Evolutionary conservation across 2,888 invertebrate species (phyloP), one percentile per base, ranked within the genome.

Genomic region (Cylindroiulus punctatus): DNA sequence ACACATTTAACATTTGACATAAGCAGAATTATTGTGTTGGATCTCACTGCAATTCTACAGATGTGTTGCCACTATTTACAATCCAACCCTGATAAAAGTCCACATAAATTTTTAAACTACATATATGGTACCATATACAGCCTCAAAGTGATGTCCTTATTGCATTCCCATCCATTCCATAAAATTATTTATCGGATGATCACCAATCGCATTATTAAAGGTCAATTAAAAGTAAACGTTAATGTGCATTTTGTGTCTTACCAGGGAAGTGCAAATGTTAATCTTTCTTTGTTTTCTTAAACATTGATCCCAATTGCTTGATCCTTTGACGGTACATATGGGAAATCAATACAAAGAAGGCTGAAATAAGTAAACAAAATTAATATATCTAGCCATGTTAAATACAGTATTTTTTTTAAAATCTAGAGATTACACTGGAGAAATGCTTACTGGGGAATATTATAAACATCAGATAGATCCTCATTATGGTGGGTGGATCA

Each of bases 401-500:
- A 52, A 65, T n/a, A n/a, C n/a, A 76, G 22, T 5, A 76, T 14
- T 8, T 8, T 8, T 14, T 22, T 36, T 81, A 81, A 81, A 36
- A 26, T 36, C 1, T 19, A 81, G 8, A 26, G 12, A 81, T 81
- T 30, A 30, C 4, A 30, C 5, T 32, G 0, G 2, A 84, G 42
- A 84, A 17, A 40, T 42, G 30, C 84, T 84, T 90, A 93, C 93
- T 95, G 0, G 97, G 96, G 88, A 96, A 92, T 84, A 95, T 93
- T 0, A 96, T 91, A 14, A 96, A 89, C 47, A 97, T 91, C 19
- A 98, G 91, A 91, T 98, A 97, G 0, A 95, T 88, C 89, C 95
- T 93, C 89, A 98, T 91, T 87, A 96, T 93, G 0, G 94, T 93
- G 0, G 97, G 95, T 92, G 97, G 95, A 90, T 96, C 95, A 91